Evolutionary conservation across 1,140 invertebrate genomes (phyloP).

Genomic region (Lordiphosa stackelbergi): DNA sequence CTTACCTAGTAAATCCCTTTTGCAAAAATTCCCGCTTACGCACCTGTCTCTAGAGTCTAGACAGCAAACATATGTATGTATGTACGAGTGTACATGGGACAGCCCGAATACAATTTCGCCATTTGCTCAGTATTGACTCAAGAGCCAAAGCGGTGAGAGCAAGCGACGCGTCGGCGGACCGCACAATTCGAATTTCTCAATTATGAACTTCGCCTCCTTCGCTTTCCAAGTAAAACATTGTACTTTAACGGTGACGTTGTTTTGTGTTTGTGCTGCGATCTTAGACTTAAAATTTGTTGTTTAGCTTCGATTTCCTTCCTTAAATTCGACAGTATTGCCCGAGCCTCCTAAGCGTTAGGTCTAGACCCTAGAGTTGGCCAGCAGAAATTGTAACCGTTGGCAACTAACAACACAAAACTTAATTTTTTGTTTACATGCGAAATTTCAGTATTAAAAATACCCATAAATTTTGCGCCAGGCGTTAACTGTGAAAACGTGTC

Average conservation of each 20-base stretch:
- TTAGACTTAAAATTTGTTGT: constrained; percentile 18
- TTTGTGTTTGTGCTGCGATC: constrained; percentile 18
- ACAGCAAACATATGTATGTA: too few species aligned
- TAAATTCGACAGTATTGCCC: constrained; percentile 41
- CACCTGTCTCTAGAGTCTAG: too few species aligned
- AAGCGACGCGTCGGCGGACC: not conserved
- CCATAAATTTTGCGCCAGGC: too few species aligned
- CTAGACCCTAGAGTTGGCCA: constrained; percentile 14
- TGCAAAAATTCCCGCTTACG: too few species aligned
- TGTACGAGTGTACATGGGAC: too few species aligned
- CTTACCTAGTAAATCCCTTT: too few species aligned
- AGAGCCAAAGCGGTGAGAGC: constrained; percentile 13
- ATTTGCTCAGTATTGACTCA: constrained; percentile 16
- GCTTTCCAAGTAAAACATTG: not conserved
- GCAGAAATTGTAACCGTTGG: constrained; percentile 41
- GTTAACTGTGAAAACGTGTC: too few species aligned
- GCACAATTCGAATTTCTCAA: constrained; percentile 8
- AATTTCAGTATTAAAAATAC: constrained; percentile 17
- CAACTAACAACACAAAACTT: constrained; percentile 25
- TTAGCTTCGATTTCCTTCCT: constrained; percentile 6
- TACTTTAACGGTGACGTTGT: constrained; percentile 49
- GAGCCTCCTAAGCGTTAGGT: constrained; percentile 35
- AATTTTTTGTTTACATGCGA: constrained; percentile 1
- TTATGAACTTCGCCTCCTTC: constrained; percentile 26
- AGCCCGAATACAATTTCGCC: too few species aligned